Conservation (phyloP, 2,797 vertebrate genomes). For the Emydoidea blandingii region DNA sequence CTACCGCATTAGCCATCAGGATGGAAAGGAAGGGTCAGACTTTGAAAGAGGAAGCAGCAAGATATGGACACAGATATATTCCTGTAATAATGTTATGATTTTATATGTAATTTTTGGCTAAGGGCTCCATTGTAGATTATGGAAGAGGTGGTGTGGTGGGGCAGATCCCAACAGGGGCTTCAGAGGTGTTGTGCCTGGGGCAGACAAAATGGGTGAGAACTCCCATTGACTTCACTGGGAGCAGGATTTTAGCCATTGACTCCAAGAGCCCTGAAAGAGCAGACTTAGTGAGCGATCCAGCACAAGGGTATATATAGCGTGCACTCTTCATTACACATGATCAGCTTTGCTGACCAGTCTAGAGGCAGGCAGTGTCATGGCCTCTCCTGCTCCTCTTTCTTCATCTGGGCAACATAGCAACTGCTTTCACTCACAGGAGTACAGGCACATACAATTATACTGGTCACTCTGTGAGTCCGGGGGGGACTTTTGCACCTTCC, state of each 20-base stretch:
- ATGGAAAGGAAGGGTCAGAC: background rate
- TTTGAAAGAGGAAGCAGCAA: background rate
- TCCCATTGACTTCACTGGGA: background rate
- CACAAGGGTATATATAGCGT: background rate
- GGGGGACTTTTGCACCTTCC: background rate
- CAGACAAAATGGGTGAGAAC: background rate
- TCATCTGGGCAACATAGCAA: background rate
- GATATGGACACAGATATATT: background rate
- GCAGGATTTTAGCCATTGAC: background rate
- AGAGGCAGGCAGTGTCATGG: background rate
- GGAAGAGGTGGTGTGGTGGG: fast-evolving
- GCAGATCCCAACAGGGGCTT: background rate
- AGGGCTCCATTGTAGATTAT: background rate
- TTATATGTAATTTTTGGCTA: background rate
- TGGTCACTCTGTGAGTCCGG: background rate
- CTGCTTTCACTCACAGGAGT: background rate
- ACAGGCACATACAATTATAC: fast-evolving
- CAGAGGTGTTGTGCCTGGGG: background rate
- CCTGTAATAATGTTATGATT: background rate
- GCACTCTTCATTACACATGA: background rate
- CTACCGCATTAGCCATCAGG: background rate
- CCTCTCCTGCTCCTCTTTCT: background rate
- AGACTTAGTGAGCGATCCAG: background rate
- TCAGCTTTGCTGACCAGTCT: background rate
- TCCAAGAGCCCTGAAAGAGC: background rate